Evolutionary conservation across 2,888 invertebrate species (phyloP), one percentile per base, ranked within the genome.

Genomic region (Peribatodes rhomboidaria): DNA sequence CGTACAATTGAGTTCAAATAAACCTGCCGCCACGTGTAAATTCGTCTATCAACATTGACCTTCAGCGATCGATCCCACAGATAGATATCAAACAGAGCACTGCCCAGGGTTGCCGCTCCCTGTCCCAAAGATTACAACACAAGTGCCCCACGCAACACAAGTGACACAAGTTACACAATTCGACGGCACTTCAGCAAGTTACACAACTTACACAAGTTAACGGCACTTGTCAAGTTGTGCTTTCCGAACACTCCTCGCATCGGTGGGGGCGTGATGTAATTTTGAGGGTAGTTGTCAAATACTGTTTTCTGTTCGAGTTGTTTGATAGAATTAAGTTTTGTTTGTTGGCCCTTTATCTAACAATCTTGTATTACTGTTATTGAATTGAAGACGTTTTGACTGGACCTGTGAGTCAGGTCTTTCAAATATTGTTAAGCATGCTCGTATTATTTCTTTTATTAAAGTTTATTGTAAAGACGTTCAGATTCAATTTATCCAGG

Each of bases 1-100:
- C 10, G 44, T 33, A 49, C 33, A 7, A 16, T 18, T 7, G 49
- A 67, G 62, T 70, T 74, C 70, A 79, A 79, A 77, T 77, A 78
- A 59, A 59, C 44, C 16, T 44, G 44, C 14, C 54, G 64, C 69
- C 78, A 73, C 80, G 77, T 76, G 75, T 74, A 78, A 74, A 75
- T 57, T 78, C 71, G 68, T 63, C 79, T 78, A 78, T 83, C 76
- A 75, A 74, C 72, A 70, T 74, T 81, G 80, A 82, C 78, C 80
- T 75, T 73, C 64, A 58, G 68, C 76, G 81, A 81, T 77, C 76
- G 76, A 78, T 78, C 73, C 70, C n/a, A n/a, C n/a, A n/a, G 41
- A 74, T 71, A 78, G 80, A 80, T 81, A 83, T 73, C 72, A 39
- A 39, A 39, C 37, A 65, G 71, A 71, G 67, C 69, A 65, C 66